Conservation (phyloP, 2,113 vertebrate species). For the Eubucco bourcierii region DNA sequence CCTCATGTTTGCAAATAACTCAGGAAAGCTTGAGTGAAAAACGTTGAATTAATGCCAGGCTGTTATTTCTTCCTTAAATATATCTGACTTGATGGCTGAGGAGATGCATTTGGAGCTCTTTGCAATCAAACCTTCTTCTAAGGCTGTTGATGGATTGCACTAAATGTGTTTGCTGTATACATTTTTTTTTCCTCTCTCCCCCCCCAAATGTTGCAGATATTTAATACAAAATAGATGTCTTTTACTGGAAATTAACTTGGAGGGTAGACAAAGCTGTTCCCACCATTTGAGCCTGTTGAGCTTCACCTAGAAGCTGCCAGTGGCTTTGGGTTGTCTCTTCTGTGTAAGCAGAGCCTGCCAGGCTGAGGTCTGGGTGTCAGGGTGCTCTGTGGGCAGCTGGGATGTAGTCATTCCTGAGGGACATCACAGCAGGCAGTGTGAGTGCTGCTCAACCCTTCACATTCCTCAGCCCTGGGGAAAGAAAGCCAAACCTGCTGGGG, state of each 20-base stretch:
- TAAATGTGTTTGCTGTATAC: background rate
- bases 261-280: constrained; percentile 4
- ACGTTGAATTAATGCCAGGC: background rate
- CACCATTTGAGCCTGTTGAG: constrained; percentile 29
- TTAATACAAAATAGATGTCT: constrained; percentile 13
- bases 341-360: constrained; percentile 35
- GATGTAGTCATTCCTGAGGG: constrained; percentile 14
- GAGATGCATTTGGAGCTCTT: constrained; percentile 10
- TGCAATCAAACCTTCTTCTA: background rate
- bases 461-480: background rate
- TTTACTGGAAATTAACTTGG: constrained; percentile 40
- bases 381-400: background rate
- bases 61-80: constrained; percentile 23
- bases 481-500: background rate
- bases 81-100: background rate
- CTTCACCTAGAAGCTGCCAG: background rate
- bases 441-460: constrained; percentile 11
- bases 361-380: background rate
- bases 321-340: constrained; percentile 17
- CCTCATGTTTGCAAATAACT: constrained; percentile 56
- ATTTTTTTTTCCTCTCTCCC: background rate
- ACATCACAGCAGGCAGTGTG: background rate
- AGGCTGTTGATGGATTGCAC: background rate
- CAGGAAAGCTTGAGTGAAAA: constrained; percentile 19
- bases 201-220: background rate